Evolutionary conservation across 2,888 invertebrate genomes (phyloP).

Genomic region (Pandemis corylana): DNA sequence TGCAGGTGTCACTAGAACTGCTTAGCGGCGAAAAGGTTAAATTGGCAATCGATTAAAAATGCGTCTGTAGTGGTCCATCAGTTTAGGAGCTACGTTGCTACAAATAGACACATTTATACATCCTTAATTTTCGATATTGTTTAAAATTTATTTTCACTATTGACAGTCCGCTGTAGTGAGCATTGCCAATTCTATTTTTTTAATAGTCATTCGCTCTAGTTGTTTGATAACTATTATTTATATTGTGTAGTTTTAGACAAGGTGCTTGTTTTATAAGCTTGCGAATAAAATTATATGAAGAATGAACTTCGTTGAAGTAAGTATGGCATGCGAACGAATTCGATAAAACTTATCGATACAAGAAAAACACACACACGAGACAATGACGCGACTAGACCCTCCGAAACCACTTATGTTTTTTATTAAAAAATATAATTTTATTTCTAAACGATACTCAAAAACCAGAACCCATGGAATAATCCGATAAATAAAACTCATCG

Average conservation of each 20-base stretch:
- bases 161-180: not conserved
- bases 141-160: too few relatives aligned
- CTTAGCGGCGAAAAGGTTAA: not conserved
- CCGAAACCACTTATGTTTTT: too few relatives aligned
- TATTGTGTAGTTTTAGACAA: slow-evolving; percentile 2
- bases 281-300: not conserved
- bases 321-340: not conserved
- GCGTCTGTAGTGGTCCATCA: too few relatives aligned
- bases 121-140: too few relatives aligned
- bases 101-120: not conserved
- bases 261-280: slow-evolving; percentile 12
- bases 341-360: not conserved
- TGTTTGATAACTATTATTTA: slow-evolving; percentile 4
- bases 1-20: not conserved
- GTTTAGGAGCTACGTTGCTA: too few relatives aligned
- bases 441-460: too few relatives aligned
- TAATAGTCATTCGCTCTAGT: slow-evolving; percentile 8
- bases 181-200: not conserved
- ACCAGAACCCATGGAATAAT: too few relatives aligned
- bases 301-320: not conserved
- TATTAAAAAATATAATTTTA: too few relatives aligned
- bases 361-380: too few relatives aligned
- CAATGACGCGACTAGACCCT: too few relatives aligned
- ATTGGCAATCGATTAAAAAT: not conserved
- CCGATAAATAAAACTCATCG: too few relatives aligned